These are phyloP conservation scores for Seira musarum DNA, from an alignment of 2,888 invertebrate genomes.

Conservation along the genomic window DNA sequence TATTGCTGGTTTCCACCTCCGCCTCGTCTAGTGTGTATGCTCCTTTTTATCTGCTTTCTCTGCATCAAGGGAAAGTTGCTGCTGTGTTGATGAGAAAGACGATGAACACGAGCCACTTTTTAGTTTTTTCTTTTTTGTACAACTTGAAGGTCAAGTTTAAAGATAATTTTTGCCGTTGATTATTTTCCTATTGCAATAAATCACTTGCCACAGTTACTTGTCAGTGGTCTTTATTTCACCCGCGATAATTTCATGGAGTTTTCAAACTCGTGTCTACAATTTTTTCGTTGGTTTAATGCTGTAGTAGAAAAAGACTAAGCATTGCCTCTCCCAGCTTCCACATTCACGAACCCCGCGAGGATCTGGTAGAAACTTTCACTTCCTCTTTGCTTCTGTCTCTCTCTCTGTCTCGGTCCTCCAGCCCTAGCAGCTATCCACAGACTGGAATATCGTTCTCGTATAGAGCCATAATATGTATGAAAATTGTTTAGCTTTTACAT, in stretches of 20 bases:
- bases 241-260: not conserved
- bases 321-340: slow-evolving; percentile 58
- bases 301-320: slow-evolving; percentile 24
- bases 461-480: slow-evolving; percentile 56
- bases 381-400: slow-evolving; percentile 30
- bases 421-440: slow-evolving; percentile 59
- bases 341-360: slow-evolving; percentile 36
- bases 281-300: slow-evolving; percentile 27
- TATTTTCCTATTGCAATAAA: not conserved
- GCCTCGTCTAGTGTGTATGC: too few relatives aligned
- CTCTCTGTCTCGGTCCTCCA: too few relatives aligned
- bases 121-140: too few relatives aligned
- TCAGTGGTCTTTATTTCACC: not conserved
- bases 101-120: too few relatives aligned
- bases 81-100: too few relatives aligned
- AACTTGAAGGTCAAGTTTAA: slow-evolving; percentile 1
- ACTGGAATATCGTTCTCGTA: slow-evolving; percentile 55
- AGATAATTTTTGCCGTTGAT: not conserved
- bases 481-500: slow-evolving; percentile 51
- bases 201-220: not conserved
- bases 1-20: too few relatives aligned
- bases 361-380: slow-evolving; percentile 23
- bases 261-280: too few relatives aligned
- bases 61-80: too few relatives aligned
- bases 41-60: too few relatives aligned